Evolutionary conservation across 2,888 invertebrate genomes (phyloP), one percentile per base, ranked within the genome.

Genomic region (Cheilosia urbana): DNA sequence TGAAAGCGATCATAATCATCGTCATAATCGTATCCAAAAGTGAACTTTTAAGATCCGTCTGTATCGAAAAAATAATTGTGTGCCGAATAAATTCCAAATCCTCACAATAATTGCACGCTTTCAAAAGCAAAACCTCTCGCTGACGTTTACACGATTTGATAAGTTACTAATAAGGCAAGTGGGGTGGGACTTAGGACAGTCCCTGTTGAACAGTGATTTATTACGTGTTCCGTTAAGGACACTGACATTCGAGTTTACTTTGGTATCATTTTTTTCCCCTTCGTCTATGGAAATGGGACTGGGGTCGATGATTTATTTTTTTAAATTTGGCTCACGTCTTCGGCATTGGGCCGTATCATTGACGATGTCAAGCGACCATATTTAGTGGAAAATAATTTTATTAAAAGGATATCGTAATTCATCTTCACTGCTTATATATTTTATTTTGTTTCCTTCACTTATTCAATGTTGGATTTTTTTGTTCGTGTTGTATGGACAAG

Each of bases 331-430:
- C 69, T 69, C 75, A 81, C 51, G 65, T 75, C 51, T 55, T 71
- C 37, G 69, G 51, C 62, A 49, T 57, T 62, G 51, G 37, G 55
- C 68, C 55, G 62, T 75, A 63, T 78, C 68, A 78, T 72, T 49
- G 62, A 83, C 73, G 49, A 73, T 73, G 78, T 84, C 68, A 73
- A 68, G 78, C 68, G 37, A 78, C 78, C 73, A 84, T 78, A 73
- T 84, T 78, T 78, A 84, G 73, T 71, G 79, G 79, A 71, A 84
- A 76, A 77, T 85, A 76, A 80, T 80, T 77, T 80, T 80, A 85
- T 80, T 80, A 80, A 85, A 80, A 85, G 72, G 76, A 71, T 80
- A 80, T 80, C 66, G 69, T 79, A 84, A 84, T 84, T 84, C 84
- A 75, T 84, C 75, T 84, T 77, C 55, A 24, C 62, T 77, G 49